Evolutionary conservation across 2,113 vertebrate species (phyloP), one percentile per base, ranked within the genome.

Genomic region (Microcebus ravelobensis): DNA sequence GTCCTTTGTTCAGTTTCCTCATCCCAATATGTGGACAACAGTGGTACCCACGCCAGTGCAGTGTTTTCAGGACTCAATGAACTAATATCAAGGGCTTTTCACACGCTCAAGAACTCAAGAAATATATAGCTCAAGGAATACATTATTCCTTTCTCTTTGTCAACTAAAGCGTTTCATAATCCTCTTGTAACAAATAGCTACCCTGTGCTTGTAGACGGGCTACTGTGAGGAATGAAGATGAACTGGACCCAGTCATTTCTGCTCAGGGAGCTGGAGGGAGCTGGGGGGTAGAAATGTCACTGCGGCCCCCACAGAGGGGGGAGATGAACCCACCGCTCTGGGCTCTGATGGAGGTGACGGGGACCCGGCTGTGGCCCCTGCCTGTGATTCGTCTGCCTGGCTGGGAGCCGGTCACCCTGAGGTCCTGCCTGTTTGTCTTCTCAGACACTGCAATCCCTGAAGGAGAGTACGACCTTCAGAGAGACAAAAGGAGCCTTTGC

Each of bases 251-350:
- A 29, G 74, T 2, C 42, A 3, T n/a, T 84, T 85, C 77, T 39
- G 50, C 71, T 45, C 27, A 5, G 59, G 59, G 36, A 39, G 52
- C 52, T 52, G 63, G 76, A 14, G 23, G 29, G 31, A 27, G 48
- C 52, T n/a, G 77, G 14, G 25, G 21, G 31, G 71, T 48, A 25
- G 36, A 7, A 7, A 0, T 57, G n/a, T 13, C 59, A 10, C 10
- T 5, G 0, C 11, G 48, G 63, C 36, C 5, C 13, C 21, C 4
- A 3, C 39, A 34, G 20, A 29, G 0, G 36, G 7, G 34, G 9
- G 6, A 6, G 50, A 31, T n/a, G 42, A 84, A 31, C 45, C 57
- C 4, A 0, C 74, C 0, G 0, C 52, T 83, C 63, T 36, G 31
- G n/a, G 29, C 31, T 67, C 36, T 23, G 18, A 25, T 18, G 39